Base-by-base conservation (phyloP, 2,113 vertebrate genomes). In the Herpetotheres cachinnans region DNA sequence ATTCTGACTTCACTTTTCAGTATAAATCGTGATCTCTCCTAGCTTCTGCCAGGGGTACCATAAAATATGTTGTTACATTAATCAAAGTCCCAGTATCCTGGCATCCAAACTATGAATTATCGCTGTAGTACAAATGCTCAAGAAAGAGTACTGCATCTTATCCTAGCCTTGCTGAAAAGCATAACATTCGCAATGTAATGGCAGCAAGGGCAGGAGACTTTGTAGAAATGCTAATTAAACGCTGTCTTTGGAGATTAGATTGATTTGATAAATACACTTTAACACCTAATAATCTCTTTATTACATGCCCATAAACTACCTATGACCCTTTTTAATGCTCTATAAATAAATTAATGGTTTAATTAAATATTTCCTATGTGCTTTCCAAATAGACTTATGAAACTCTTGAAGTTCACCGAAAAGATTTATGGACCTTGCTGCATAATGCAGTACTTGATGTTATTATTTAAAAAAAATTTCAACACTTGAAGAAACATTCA, bases 41-140 rank as follows among this genome's bases (percentile, higher is more conserved):
- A 80, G 89, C 58, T 97, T 97, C 94, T 97, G 74, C 88, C 79
- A 95, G 72, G 85, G 92, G 96, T 84, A 66, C 78, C 86, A 84
- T 93, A 95, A 93, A 95, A 86, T 73, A 82, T 89, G 71, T 91
- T 1, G 32, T 94, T 95, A 79, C 66, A 96, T 97, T 96, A 96
- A 97, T 98, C 97, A 97, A 91, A 95, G 89, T 83, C 70, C 89
- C 92, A 73, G 88, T 49, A 58, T 69, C 62, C 74, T 93, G 91
- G 73, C 91, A 79, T 69, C 82, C 73, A 95, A 95, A 71, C 52
- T 67, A 58, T 95, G 90, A 97, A 77, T 96, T 92, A 97, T 36
- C 67, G 93, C 62, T 89, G 66, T 93, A 85, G 85, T 93, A 95
- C 87, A 97, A 91, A 70, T 90, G 86, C 88, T 98, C 55, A 81